Conservation (phyloP, 64 coral and sea anemone genomes). For the Cladopsammia gracilis region DNA sequence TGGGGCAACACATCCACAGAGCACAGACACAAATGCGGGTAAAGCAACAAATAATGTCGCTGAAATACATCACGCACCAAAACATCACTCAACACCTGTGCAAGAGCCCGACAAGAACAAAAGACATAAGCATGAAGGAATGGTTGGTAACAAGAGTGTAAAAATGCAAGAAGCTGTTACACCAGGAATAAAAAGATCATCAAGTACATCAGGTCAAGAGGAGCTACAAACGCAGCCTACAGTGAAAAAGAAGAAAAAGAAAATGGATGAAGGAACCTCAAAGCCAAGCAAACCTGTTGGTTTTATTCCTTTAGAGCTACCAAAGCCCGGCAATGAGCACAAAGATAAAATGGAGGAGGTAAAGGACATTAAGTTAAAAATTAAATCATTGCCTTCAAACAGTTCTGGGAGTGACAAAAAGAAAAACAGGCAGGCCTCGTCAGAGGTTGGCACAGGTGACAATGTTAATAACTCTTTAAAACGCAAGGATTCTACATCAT, state of each 20-base stretch:
- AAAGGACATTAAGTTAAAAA: slow-evolving; percentile 79
- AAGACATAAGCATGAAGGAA: slow-evolving; percentile 5
- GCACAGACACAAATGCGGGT: slow-evolving; percentile 11
- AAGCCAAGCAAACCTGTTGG: slow-evolving; percentile 62
- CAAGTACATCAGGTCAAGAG: slow-evolving; percentile 36
- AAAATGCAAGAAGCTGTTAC: slow-evolving; percentile 34
- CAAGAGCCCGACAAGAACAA: slow-evolving; percentile 17
- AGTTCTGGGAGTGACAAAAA: slow-evolving; percentile 63
- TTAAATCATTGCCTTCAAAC: slow-evolving; percentile 58
- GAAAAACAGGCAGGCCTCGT: slow-evolving; percentile 45
- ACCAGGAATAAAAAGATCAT: slow-evolving; percentile 18
- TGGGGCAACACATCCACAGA: not conserved
- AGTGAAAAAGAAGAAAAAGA: slow-evolving; percentile 96
- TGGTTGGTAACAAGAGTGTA: slow-evolving; percentile 16
- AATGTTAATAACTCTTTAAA: not conserved
- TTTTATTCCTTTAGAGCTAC: slow-evolving; percentile 49
- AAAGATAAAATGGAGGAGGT: slow-evolving; percentile 73
- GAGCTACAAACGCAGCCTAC: not conserved
- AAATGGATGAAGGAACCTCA: slow-evolving; percentile 56
- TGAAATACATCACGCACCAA: not conserved
- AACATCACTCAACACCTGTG: not conserved
- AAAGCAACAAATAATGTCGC: slow-evolving; percentile 20
- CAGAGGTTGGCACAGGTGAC: slow-evolving; percentile 21
- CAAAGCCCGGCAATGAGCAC: slow-evolving; percentile 47
- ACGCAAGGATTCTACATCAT: slow-evolving; percentile 40